Base-by-base conservation (phyloP, 2,113 vertebrate species). In the Chrysemys picta region DNA sequence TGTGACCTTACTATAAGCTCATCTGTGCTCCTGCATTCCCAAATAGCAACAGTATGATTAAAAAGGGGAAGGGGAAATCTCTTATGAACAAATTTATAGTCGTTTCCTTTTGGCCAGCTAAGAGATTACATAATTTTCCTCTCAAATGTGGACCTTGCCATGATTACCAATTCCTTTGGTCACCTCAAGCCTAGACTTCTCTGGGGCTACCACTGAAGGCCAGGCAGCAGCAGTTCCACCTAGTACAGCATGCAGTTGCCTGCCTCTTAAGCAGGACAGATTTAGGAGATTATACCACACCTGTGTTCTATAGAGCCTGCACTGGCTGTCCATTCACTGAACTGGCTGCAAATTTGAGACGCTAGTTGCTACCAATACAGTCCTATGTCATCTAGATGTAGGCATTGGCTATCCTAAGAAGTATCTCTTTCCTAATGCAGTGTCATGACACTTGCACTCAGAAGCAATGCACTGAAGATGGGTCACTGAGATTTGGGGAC, bases 321-420 rank as follows among this genome's bases (percentile, higher is more conserved):
- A 25, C 79, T 52, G 14, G 50, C n/a, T 75, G 29, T 9, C 80
- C 16, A 49, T 89, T 72, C 57, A 59, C 49, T 89, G 31, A 12
- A 62, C 25, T 82, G 45, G n/a, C 81, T 82, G 59, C 5, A 47
- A 88, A 80, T 56, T 24, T 0, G 0, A 72, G 57, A 57, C 0
- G 0, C 22, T 38, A 11, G 2, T 22, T 53, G 10, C 17, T 5
- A 75, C 5, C 24, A 47, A 2, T 11, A 49, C 1, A 1, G 4
- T 83, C 24, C 8, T 27, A 1, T 1, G 1, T 42, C 47, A 85
- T 27, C 3, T 38, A 69, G 65, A 69, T 17, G 35, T n/a, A 69
- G 35, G 38, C 72, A 9, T 24, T 47, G 6, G 31, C 50, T 62
- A n/a, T 91, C 22, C 31, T 21, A 52, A 81, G 8, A 50, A 81